Evolutionary conservation across 2,888 invertebrate species (phyloP), one percentile per base, ranked within the genome.

Genomic region (Pyrrhopygopsis socrates): DNA sequence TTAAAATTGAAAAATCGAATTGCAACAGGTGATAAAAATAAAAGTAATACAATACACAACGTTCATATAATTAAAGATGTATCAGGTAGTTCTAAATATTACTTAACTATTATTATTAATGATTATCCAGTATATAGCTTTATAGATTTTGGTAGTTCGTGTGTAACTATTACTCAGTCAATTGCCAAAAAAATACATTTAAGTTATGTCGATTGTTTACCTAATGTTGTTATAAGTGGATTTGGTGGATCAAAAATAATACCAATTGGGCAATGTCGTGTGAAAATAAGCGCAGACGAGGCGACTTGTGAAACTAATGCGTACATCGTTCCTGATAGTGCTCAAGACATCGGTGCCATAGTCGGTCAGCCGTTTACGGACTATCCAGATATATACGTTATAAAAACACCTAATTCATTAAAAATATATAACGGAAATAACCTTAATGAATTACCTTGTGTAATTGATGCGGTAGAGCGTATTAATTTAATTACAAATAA

Each of bases 341-440:
- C 29, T 22, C 41, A 45, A 24, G 50, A 71, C 15, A 24, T 27
- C 4, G 45, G 8, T 41, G 45, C 50, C 20, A 41, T 76, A 27
- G 18, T 65, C 27, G 76, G 67, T 8, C 65, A 76, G 15, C n/a
- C 34, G 24, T 67, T 65, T 15, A 76, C 65, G 27, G 65, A 76
- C 9, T 38, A 27, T 13, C 67, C 65, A 8, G 41, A 63, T 5
- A 20, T 76, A 41, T 38, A 27, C 20, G 41, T 76, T 41, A 65
- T 45, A 13, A 71, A 71, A 50, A 71, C 71, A 2, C 50, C 71
- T 24, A 27, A 9, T 45, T n/a, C 11, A 6, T 45, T 71, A 71
- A 71, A 27, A n/a, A 45, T 71, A 11, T 45, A 50, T 45, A 45
- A 71, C 22, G 45, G 11, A 41, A 41, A 41, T 71, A 22, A n/a